These are phyloP conservation scores for Thera britannica DNA, from an alignment of 2,888 invertebrate species.

Conservation along the genomic window DNA sequence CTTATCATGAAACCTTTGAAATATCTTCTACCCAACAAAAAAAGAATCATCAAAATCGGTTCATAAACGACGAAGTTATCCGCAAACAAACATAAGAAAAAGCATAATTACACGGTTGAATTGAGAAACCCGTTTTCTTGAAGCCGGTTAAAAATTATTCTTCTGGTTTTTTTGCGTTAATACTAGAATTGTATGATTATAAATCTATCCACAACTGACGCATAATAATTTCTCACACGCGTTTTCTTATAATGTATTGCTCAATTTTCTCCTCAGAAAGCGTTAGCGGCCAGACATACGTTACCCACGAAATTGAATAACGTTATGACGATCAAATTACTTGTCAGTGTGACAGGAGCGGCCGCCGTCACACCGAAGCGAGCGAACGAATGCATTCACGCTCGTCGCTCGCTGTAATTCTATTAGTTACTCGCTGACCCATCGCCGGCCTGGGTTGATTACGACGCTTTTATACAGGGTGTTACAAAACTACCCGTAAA, in stretches of 20 bases:
- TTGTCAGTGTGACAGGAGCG: slow-evolving; percentile 8
- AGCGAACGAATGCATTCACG: slow-evolving; percentile 6
- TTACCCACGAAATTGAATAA: slow-evolving; percentile 21
- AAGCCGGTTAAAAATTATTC: no score
- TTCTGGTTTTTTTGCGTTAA: no score
- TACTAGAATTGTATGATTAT: background rate
- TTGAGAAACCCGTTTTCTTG: no score
- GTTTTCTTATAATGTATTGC: background rate
- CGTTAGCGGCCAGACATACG: slow-evolving; percentile 11
- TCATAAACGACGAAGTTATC: no score
- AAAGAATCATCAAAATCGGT: no score
- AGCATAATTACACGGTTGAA: no score
- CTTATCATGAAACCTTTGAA: no score
- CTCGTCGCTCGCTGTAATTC: slow-evolving; percentile 34
- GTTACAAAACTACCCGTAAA: no score
- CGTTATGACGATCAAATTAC: slow-evolving; percentile 21
- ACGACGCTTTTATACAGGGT: slow-evolving; percentile 20
- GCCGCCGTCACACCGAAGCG: slow-evolving; percentile 18
- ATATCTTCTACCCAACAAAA: no score
- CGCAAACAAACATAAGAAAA: no score
- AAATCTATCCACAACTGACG: background rate
- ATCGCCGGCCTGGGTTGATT: slow-evolving; percentile 30
- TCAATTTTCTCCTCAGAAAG: slow-evolving; percentile 9
- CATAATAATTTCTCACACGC: background rate
- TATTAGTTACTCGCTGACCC: slow-evolving; percentile 47